Base-by-base conservation (phyloP, 1,140 invertebrate genomes). In the Aphelenchoides avenae region DNA sequence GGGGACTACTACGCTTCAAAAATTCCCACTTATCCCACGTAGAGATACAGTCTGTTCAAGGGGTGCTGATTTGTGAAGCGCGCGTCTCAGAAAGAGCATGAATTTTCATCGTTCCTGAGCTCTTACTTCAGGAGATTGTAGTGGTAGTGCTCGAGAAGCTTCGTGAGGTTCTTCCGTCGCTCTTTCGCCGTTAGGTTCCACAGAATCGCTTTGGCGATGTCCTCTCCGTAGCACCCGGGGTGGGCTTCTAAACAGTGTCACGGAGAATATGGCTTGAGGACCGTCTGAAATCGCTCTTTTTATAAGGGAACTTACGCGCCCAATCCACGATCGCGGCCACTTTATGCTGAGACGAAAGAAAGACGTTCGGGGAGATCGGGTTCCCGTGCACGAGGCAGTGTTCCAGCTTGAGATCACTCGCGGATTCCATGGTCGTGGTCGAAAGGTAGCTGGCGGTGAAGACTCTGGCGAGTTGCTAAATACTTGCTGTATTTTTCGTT, bases 201-300 rank as follows among this genome's bases (percentile, higher is more conserved):
- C 47, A 68, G 76, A 37, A 73, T 73, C 9, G 61, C 63, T 47
- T 73, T 73, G 9, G 73, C 64, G 3, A 73, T 52, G 33, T 73
- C 71, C 50, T 73, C 71, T 3, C 59, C 71, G 31, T 69, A 76
- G 39, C 71, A 73, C 5, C 71, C 71, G 9, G 61, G 66, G 52
- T 73, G 71, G 13, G 63, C 54, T 46, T 73, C 71, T 73, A 34
- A 33, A 73, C n/a, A n/a, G n/a, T n/a, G n/a, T n/a, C n/a, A n/a
- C n/a, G n/a, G n/a, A n/a, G n/a, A n/a, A n/a, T n/a, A n/a, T n/a
- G n/a, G n/a, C n/a, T 13, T 26, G 4, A 24, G 42, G 42, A 15
- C 42, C 42, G 1, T 9, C 15, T 36, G 42, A 11, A 9, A 13
- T 2, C 24, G 5, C 1, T 7, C 29, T 3, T 7, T 24, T 22